Conservation (phyloP, 2,113 vertebrate genomes). For the Sorex araneus region DNA sequence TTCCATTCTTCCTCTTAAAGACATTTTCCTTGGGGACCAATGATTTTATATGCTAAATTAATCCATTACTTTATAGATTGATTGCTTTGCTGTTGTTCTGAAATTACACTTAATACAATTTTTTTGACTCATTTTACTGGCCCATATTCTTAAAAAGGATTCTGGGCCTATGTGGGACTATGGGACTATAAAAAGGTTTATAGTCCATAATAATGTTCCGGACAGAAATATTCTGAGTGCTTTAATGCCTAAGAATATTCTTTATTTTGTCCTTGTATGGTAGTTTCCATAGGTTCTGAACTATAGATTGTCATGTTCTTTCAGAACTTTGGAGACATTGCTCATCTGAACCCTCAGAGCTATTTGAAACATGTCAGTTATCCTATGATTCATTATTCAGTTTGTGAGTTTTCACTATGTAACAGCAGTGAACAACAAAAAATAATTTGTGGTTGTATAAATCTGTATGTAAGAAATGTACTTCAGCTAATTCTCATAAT, state of each 20-base stretch:
- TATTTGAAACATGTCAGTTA: neutral
- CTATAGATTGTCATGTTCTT: constrained; percentile 12
- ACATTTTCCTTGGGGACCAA: constrained; percentile 1
- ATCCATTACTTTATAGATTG: neutral
- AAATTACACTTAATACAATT: neutral
- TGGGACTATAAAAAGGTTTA: too few species aligned
- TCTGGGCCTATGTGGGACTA: too few species aligned
- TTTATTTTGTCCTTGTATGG: constrained; percentile 3
- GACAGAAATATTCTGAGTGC: neutral
- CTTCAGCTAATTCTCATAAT: constrained; percentile 11
- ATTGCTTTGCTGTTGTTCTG: neutral
- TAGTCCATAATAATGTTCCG: too few species aligned
- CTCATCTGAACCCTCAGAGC: constrained; percentile 9
- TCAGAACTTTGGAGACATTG: constrained; percentile 24
- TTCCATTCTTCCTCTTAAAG: constrained; percentile 19
- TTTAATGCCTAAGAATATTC: neutral
- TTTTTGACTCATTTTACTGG: neutral
- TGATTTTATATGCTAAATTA: neutral
- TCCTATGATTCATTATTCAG: neutral
- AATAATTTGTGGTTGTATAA: neutral
- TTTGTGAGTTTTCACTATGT: neutral
- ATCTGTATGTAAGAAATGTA: neutral
- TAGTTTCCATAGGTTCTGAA: constrained; percentile 35
- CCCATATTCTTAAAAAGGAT: neutral
- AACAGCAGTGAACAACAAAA: neutral